Percentiles rank a stretch among this genome's conserved stretches.
Conservation (phyloP, 2,113 vertebrate species). For the Formicarius rufipectus region DNA sequence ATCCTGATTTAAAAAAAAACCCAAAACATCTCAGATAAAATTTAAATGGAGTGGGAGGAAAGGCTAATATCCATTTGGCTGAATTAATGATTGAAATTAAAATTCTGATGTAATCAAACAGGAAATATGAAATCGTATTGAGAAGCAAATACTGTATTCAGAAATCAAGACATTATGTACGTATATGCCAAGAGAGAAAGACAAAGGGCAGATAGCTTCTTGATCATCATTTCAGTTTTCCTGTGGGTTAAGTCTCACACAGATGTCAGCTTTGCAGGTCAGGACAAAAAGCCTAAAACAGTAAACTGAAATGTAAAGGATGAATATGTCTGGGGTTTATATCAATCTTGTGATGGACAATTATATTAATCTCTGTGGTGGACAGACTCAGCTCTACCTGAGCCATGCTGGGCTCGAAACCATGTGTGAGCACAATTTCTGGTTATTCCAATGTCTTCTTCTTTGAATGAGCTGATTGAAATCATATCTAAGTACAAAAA, state of each 20-base stretch:
- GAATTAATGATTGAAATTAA: background rate
- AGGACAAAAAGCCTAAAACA: background rate
- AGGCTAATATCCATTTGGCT: background rate
- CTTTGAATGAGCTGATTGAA: background rate
- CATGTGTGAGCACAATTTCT: background rate
- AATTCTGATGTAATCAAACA: background rate
- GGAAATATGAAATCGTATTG: background rate
- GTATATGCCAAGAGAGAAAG: rapidly evolving
- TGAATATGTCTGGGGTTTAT: background rate
- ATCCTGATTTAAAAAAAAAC: background rate
- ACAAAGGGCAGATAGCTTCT: background rate
- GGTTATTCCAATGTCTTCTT: background rate
- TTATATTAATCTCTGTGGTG: background rate
- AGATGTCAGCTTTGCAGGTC: background rate
- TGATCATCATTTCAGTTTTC: background rate
- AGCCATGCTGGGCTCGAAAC: background rate
- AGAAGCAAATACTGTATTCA: background rate
- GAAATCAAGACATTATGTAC: background rate
- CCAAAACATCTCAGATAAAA: background rate
- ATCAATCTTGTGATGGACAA: background rate
- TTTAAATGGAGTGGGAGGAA: background rate
- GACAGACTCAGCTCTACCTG: background rate
- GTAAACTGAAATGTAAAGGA: background rate
- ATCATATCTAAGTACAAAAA: background rate
- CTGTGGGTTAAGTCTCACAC: background rate